Conservation (phyloP, 2,797 vertebrate genomes). For the Tinamus major region DNA sequence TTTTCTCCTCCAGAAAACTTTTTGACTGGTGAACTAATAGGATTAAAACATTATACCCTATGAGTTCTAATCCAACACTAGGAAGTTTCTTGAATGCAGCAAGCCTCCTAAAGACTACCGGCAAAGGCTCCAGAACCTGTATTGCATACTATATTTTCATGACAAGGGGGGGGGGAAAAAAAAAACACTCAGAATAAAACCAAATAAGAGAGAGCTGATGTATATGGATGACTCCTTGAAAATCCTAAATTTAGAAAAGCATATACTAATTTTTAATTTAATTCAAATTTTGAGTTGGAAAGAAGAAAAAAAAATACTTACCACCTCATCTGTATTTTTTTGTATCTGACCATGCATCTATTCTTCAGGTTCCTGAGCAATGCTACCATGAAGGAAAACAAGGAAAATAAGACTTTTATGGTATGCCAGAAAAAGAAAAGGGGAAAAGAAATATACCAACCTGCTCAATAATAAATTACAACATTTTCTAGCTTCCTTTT, state of each 20-base stretch:
- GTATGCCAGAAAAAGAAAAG: rapidly evolving
- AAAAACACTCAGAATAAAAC: not conserved
- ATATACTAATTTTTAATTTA: not conserved
- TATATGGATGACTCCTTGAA: not conserved
- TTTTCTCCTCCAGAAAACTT: not conserved
- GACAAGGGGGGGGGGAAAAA: not conserved
- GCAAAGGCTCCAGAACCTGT: not conserved
- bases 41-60: not conserved
- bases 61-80: not conserved
- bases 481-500: not conserved
- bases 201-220: not conserved
- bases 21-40: not conserved
- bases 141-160: not conserved
- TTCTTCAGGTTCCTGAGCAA: not conserved
- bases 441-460: not conserved
- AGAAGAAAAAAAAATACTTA: not conserved
- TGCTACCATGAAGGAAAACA: rapidly evolving
- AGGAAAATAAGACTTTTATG: not conserved
- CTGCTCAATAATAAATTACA: not conserved
- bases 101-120: not conserved
- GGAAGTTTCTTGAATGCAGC: not conserved
- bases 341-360: not conserved
- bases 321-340: not conserved
- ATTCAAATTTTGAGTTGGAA: not conserved
- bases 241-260: not conserved